Conservation (phyloP, 2,888 invertebrate genomes). For the Vesta saturnalis region DNA sequence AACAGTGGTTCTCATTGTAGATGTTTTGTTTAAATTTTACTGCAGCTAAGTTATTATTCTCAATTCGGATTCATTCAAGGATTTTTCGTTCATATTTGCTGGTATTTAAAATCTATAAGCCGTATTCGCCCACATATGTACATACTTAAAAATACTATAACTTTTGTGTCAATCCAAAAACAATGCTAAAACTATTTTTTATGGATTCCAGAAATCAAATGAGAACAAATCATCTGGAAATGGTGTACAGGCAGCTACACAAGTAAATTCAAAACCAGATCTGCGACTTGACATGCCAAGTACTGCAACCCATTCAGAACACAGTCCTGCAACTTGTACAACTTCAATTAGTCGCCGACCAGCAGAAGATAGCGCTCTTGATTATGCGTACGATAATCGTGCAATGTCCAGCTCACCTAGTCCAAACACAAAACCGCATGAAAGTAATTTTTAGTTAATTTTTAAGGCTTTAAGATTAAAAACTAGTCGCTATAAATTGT, state of each 20-base stretch:
- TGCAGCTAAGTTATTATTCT: too few relatives aligned
- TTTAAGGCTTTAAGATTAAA: too few relatives aligned
- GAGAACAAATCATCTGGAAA: constrained; percentile 38
- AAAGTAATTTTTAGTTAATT: constrained; percentile 39
- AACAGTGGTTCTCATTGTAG: too few relatives aligned
- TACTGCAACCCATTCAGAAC: constrained; percentile 49
- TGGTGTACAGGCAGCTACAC: constrained; percentile 24
- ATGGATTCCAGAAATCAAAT: constrained; percentile 45
- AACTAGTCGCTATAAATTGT: too few relatives aligned
- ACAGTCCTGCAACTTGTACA: constrained; percentile 68
- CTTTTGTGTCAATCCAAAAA: background rate
- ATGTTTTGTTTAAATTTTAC: too few relatives aligned
- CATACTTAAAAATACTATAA: too few relatives aligned
- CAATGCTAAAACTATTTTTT: background rate
- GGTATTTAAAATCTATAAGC: too few relatives aligned
- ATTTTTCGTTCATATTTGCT: too few relatives aligned
- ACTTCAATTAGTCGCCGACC: constrained; percentile 78
- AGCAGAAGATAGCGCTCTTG: constrained; percentile 79
- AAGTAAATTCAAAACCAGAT: constrained; percentile 37
- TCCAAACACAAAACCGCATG: constrained; percentile 54
- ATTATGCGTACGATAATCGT: constrained; percentile 83
- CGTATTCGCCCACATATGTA: too few relatives aligned
- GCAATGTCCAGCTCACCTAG: constrained; percentile 76
- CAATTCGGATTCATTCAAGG: too few relatives aligned
- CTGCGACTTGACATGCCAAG: constrained; percentile 46